Evolutionary conservation across 2,797 vertebrate species (phyloP).

Genomic region (Xenops minutus): DNA sequence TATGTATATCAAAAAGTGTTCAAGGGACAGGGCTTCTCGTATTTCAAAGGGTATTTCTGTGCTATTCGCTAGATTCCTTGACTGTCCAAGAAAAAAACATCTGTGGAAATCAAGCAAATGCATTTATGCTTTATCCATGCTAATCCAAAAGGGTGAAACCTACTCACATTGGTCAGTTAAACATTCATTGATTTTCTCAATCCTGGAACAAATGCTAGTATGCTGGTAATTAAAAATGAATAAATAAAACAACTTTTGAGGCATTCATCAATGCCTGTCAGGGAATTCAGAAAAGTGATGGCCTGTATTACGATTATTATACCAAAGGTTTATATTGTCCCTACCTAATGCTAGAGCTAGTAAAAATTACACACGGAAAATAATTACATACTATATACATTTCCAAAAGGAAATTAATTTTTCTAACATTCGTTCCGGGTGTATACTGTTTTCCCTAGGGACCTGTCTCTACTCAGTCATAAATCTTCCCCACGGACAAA

Average conservation of each 20-base stretch:
- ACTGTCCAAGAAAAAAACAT: not conserved
- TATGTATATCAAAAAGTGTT: not conserved
- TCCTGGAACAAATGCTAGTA: not conserved
- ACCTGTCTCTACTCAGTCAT: not conserved
- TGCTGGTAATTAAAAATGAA: not conserved
- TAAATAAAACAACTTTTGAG: not conserved
- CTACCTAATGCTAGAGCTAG: not conserved
- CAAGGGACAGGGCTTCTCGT: rapidly evolving
- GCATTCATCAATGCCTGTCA: not conserved
- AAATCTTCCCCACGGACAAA: not conserved
- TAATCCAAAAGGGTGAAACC: not conserved
- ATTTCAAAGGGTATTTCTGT: not conserved
- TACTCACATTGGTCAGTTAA: not conserved
- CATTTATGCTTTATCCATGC: not conserved
- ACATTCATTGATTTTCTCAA: not conserved
- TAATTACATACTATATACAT: not conserved
- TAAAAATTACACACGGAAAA: not conserved
- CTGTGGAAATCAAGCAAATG: not conserved
- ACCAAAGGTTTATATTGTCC: not conserved
- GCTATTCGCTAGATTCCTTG: not conserved
- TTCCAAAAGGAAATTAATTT: not conserved
- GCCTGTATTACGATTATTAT: not conserved
- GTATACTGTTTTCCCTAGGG: not conserved
- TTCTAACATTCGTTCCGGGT: not conserved
- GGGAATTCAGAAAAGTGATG: not conserved